Evolutionary conservation across 1,140 invertebrate genomes (phyloP).

Genomic region (Acromyrmex charruanus): DNA sequence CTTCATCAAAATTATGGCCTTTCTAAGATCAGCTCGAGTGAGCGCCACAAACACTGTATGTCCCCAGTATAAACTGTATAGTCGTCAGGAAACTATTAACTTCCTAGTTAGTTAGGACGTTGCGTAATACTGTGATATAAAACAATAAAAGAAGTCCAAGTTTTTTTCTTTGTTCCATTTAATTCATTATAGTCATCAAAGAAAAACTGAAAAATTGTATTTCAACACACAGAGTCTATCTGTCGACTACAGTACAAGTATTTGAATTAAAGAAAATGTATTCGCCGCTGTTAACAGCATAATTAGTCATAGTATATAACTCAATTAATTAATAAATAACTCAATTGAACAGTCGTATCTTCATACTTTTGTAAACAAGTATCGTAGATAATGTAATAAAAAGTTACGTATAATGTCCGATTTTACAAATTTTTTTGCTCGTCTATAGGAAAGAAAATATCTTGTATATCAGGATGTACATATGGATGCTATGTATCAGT

Average conservation of each 20-base stretch:
- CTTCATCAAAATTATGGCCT: constrained; percentile 38
- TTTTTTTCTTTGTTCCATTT: background rate
- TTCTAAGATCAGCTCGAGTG: background rate
- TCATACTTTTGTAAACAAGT: background rate
- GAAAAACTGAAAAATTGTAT: background rate
- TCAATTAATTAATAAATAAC: background rate
- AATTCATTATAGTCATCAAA: background rate
- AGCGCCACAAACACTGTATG: background rate
- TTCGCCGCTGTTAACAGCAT: background rate
- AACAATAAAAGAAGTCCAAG: background rate
- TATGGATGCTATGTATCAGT: background rate
- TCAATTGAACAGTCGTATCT: background rate
- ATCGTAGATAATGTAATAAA: background rate
- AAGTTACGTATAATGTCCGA: background rate
- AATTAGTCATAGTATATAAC: background rate
- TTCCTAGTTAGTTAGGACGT: background rate
- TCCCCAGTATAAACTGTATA: background rate
- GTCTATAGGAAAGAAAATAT: background rate
- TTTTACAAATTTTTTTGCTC: background rate
- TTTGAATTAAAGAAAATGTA: background rate
- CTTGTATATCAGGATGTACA: background rate
- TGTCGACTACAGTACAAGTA: background rate
- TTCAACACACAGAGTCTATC: background rate
- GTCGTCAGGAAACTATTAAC: background rate
- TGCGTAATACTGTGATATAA: background rate